Conservation (phyloP, 1,140 invertebrate genomes). For the Sinonovacula constricta region DNA sequence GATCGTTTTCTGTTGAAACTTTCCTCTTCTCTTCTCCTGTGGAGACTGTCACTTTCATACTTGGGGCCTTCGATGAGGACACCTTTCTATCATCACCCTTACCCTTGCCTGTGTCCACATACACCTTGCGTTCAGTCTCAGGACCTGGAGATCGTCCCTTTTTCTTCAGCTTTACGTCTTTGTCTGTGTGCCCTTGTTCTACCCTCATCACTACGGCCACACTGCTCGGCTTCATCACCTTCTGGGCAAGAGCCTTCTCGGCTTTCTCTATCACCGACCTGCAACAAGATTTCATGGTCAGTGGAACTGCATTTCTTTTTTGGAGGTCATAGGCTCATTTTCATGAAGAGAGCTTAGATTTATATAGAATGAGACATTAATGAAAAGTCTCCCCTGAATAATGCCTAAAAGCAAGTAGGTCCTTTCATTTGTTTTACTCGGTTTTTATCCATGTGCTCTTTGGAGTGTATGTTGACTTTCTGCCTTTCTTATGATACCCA, state of each 20-base stretch:
- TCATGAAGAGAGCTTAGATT: neutral
- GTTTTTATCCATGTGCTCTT: no score
- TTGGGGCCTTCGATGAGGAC: constrained; percentile 4
- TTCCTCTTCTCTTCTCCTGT: constrained; percentile 38
- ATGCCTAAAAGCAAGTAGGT: no score
- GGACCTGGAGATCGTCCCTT: constrained; percentile 17
- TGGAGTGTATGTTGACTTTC: no score
- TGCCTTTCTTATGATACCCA: no score
- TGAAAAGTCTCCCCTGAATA: no score
- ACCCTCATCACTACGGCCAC: constrained; percentile 8
- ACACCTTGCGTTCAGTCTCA: constrained; percentile 14
- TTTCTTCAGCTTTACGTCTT: neutral
- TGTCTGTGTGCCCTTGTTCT: constrained; percentile 8
- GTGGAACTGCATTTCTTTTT: neutral
- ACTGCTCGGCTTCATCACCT: constrained; percentile 42
- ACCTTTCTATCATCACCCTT: constrained; percentile 16
- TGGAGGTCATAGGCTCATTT: no score
- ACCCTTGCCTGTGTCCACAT: constrained; percentile 8
- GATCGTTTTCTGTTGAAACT: constrained; percentile 20
- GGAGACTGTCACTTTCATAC: constrained; percentile 31
- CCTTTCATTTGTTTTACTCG: no score
- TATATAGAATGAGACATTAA: no score
- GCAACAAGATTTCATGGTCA: neutral
- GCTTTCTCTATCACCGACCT: constrained; percentile 43
- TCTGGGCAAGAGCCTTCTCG: constrained; percentile 26